Evolutionary conservation across 2,113 vertebrate genomes (phyloP).

Genomic region (Indicator maculatus): DNA sequence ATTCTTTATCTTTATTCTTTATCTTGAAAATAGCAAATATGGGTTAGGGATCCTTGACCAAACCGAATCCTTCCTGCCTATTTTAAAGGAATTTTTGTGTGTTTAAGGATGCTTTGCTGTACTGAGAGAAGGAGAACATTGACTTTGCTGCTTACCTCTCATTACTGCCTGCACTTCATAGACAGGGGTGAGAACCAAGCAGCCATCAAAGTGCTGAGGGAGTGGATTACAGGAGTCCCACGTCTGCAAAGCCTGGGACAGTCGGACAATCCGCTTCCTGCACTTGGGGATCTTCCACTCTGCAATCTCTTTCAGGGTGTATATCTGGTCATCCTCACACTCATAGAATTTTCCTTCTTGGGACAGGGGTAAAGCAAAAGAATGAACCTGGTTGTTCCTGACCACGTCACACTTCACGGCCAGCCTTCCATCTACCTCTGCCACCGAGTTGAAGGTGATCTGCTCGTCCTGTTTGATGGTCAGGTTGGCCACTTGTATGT

Average conservation of each 20-base stretch:
- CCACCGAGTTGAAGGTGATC: conserved; percentile 74
- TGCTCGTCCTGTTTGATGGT: conserved; percentile 67
- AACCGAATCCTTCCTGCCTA: background rate
- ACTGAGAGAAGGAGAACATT: background rate
- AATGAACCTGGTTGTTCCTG: conserved; percentile 61
- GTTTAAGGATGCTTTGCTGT: background rate
- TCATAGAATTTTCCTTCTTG: conserved; percentile 83
- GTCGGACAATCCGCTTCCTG: conserved; percentile 76
- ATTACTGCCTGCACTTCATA: conserved; percentile 85
- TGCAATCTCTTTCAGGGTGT: conserved; percentile 83
- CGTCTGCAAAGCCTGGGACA: conserved; percentile 58
- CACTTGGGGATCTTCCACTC: conserved; percentile 85
- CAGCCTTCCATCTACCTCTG: conserved; percentile 44
- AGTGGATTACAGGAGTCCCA: conserved; percentile 63
- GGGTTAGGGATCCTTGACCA: background rate
- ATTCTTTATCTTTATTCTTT: too few relatives aligned
- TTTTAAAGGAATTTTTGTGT: background rate
- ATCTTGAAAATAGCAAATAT: background rate
- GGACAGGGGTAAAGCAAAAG: conserved; percentile 75
- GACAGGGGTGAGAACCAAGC: conserved; percentile 78
- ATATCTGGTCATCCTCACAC: conserved; percentile 84
- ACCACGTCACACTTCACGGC: conserved; percentile 73
- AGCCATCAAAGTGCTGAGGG: conserved; percentile 74
- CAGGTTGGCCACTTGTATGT: conserved; percentile 67
- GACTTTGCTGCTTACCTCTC: conserved; percentile 82